Evolutionary conservation across 2,113 vertebrate genomes (phyloP).

Genomic region (Gymnobelideus leadbeateri): DNA sequence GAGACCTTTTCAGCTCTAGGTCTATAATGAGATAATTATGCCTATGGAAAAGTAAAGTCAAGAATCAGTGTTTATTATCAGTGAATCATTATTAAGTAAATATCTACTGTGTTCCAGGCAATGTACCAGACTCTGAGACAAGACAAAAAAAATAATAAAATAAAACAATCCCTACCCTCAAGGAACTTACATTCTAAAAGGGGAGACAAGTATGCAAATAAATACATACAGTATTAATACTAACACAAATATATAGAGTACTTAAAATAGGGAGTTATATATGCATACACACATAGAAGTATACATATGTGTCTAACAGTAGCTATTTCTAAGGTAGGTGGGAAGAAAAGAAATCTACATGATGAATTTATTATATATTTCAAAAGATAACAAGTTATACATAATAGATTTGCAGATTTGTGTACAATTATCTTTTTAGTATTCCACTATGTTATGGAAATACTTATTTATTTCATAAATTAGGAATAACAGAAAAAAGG

Average conservation of each 20-base stretch:
- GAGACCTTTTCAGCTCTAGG: not conserved
- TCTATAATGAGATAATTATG: not conserved
- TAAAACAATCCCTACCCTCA: not conserved
- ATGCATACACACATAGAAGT: not conserved
- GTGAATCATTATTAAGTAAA: not conserved
- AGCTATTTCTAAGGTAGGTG: not conserved
- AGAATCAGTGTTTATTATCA: not conserved
- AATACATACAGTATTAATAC: not conserved
- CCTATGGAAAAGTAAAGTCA: not conserved
- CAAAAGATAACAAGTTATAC: not conserved
- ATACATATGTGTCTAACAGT: not conserved
- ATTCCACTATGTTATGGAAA: not conserved
- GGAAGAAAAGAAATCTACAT: not conserved
- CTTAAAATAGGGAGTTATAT: not conserved
- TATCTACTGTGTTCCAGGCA: not conserved
- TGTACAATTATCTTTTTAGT: not conserved
- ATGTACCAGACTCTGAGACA: not conserved
- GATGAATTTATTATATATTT: not conserved
- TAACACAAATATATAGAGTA: not conserved
- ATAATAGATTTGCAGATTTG: too few species aligned
- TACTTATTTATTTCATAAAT: not conserved
- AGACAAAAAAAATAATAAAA: not conserved
- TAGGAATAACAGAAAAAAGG: not conserved
- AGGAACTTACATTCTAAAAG: not conserved
- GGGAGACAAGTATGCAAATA: not conserved